These are phyloP conservation scores for Atherinomorus stipes DNA, from an alignment of 2,113 vertebrate species.

Conservation along the genomic window DNA sequence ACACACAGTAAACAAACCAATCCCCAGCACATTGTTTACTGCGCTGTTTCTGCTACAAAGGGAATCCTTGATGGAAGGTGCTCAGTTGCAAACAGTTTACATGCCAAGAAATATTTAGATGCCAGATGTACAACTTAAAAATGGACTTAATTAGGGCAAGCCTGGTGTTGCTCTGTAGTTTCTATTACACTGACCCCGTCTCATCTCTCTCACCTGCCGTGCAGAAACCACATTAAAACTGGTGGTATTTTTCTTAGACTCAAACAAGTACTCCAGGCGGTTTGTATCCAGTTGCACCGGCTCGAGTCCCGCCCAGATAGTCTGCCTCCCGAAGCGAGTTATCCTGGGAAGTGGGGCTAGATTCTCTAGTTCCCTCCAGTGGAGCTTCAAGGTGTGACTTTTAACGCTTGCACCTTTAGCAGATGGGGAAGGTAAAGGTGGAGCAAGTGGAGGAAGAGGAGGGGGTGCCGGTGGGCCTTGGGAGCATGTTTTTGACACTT, in stretches of 20 bases:
- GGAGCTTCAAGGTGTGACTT: constrained; percentile 77
- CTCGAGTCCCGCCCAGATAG: constrained; percentile 82
- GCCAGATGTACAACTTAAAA: too few species aligned
- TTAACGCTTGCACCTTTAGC: not conserved
- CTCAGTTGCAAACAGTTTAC: not conserved
- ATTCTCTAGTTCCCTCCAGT: constrained; percentile 80
- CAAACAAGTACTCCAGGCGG: constrained; percentile 78
- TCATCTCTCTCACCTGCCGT: constrained; percentile 62
- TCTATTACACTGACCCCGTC: not conserved
- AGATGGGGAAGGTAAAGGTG: constrained; percentile 22
- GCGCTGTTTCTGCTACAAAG: not conserved
- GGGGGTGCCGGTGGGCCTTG: constrained; percentile 44
- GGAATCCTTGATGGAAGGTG: not conserved
- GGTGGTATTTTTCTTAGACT: constrained; percentile 64
- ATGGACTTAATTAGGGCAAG: too few species aligned
- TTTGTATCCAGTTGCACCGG: constrained; percentile 77
- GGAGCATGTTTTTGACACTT: not conserved
- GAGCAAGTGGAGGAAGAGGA: constrained; percentile 46
- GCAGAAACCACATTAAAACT: constrained; percentile 51
- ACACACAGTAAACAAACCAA: not conserved
- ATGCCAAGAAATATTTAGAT: too few species aligned
- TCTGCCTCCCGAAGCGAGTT: constrained; percentile 80
- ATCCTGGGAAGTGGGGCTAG: constrained; percentile 77
- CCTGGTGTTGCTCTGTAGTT: too few species aligned
- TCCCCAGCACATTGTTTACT: not conserved